Evolutionary conservation across 2,888 invertebrate genomes (phyloP).

Genomic region (Caradrina kadenii): DNA sequence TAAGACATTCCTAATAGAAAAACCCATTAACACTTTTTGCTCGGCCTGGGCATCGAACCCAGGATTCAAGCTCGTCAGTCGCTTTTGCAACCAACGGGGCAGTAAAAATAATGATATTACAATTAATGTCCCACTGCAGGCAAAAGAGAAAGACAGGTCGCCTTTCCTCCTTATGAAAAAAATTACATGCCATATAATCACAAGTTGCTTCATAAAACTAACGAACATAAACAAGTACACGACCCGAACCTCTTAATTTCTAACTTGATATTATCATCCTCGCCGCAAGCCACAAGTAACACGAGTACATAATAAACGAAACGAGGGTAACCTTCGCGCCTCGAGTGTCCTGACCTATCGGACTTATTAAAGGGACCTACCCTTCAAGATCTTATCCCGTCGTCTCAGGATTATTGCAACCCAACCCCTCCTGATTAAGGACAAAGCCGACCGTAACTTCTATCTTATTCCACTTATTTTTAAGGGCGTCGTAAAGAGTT

Average conservation of each 20-base stretch:
- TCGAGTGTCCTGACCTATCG: constrained; percentile 68
- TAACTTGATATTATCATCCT: constrained; percentile 60
- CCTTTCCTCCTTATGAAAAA: not conserved
- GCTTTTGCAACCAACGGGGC: too few relatives aligned
- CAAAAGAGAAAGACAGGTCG: not conserved
- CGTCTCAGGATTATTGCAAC: constrained; percentile 68
- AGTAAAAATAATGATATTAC: not conserved
- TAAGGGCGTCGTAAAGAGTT: constrained; percentile 60
- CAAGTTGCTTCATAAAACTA: constrained; percentile 7
- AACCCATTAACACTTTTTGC: too few relatives aligned
- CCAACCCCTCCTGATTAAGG: constrained; percentile 68
- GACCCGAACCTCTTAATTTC: constrained; percentile 37
- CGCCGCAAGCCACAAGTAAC: constrained; percentile 57
- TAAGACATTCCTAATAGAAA: too few relatives aligned
- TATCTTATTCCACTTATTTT: constrained; percentile 65
- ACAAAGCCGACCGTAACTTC: constrained; percentile 62
- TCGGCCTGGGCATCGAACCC: too few relatives aligned
- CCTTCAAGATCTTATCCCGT: constrained; percentile 66
- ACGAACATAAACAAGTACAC: constrained; percentile 31
- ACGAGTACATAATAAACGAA: constrained; percentile 63
- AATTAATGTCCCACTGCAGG: not conserved
- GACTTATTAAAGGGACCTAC: constrained; percentile 72
- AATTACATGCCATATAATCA: constrained; percentile 2
- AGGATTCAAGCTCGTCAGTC: too few relatives aligned
- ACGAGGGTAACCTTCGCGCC: constrained; percentile 66